Evolutionary conservation across 2,113 vertebrate genomes (phyloP).

Genomic region (Candoia aspera): DNA sequence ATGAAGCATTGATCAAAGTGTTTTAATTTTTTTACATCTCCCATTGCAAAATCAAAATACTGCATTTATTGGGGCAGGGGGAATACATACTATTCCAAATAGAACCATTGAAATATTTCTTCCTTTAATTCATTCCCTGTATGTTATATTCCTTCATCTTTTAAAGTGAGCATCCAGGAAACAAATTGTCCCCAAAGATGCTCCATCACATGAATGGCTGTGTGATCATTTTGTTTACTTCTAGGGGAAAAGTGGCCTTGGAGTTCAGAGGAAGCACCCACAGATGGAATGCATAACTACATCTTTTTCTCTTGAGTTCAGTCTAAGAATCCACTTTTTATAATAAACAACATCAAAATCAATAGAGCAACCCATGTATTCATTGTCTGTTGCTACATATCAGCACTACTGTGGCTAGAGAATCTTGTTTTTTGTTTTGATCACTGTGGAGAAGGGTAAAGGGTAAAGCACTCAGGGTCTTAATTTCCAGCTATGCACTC

Average conservation of each 20-base stretch:
- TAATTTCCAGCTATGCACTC: not conserved
- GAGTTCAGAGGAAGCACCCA: not conserved
- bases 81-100: not conserved
- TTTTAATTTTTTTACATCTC: not conserved
- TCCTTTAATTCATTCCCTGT: not conserved
- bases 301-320: conserved; percentile 1
- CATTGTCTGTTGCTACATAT: not conserved
- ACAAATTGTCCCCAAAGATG: not conserved
- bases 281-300: not conserved
- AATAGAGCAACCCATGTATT: not conserved
- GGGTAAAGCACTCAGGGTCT: not conserved
- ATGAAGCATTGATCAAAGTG: not conserved
- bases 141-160: not conserved
- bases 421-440: not conserved
- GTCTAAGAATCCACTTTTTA: not conserved
- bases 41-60: not conserved
- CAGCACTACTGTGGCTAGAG: not conserved
- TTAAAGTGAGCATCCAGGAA: not conserved
- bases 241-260: not conserved
- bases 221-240: not conserved
- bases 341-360: not conserved
- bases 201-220: not conserved
- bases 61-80: not conserved
- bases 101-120: not conserved
- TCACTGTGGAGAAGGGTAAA: not conserved